Base-by-base conservation (phyloP, 2,888 invertebrate genomes). In the Agrochola lychnidis region DNA sequence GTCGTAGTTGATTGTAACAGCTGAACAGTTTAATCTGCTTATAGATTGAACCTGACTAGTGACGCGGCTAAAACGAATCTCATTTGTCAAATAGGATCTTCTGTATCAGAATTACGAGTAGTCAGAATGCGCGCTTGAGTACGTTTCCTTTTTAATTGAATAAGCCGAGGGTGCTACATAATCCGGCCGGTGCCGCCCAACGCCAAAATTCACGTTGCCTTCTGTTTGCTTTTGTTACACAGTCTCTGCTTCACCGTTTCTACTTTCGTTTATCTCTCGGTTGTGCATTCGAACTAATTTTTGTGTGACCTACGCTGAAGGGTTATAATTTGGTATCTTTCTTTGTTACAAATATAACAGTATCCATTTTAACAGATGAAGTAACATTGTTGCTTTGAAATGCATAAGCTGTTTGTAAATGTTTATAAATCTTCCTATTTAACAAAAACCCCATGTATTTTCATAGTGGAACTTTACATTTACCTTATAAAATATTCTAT, bases 121-220 rank as follows among this genome's bases (percentile, higher is more conserved):
- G 91, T 90, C 91, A 88, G 90, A 90, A 90, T 87, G 89, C 89
- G 89, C 90, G 90, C 90, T 86, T 89, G 90, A 92, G 90, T 91
- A 91, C 91, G 89, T 93, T 92, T 92, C 90, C 90, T 91, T 94
- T 94, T 94, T 94, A 94, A 94, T 94, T 94, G 94, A 94, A 93
- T 94, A 94, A 94, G 92, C 92, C 90, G 92, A 92, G 94, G 93
- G 94, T 91, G 93, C 93, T 92, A 91, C 90, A 91, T 94, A 94
- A 94, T 94, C 92, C 94, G 89, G 89, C 87, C 85, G 91, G 88
- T 88, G 87, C 90, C 91, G 90, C 89, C 89, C 90, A 90, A 91
- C 93, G 89, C 91, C 91, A 82, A 92, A 93, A 92, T 91, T 92
- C 92, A 89, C 91, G 90, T 91, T 89, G 73, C 73, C 88, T 87